Evolutionary conservation across 2,797 vertebrate species (phyloP).

Genomic region (Mallotus villosus): DNA sequence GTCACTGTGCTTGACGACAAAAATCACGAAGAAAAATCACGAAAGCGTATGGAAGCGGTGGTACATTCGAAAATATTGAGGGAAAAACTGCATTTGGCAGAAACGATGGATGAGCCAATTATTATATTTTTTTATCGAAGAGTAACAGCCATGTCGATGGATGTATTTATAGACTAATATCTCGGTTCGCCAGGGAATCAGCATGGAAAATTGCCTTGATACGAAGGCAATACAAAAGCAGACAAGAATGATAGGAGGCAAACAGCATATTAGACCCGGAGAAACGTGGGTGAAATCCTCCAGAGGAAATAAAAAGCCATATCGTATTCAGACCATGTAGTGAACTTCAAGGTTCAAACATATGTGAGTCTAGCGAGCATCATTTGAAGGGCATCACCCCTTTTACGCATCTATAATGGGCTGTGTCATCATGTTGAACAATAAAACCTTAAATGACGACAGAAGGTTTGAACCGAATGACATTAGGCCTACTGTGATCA

Average conservation of each 20-base stretch:
- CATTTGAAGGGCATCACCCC: constrained; percentile 47
- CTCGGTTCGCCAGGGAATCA: not conserved
- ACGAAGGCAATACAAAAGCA: not conserved
- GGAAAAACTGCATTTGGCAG: not conserved
- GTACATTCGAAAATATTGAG: not conserved
- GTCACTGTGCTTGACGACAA: not conserved
- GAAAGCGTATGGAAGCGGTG: not conserved
- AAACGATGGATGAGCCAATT: no score
- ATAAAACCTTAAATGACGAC: constrained; percentile 13
- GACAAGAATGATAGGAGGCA: constrained; percentile 8
- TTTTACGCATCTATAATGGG: constrained; percentile 40
- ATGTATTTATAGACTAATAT: not conserved
- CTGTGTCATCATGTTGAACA: constrained; percentile 32
- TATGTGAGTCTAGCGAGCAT: constrained; percentile 30
- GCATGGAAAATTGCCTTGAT: not conserved
- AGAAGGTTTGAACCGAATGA: constrained; percentile 33
- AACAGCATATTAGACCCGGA: not conserved
- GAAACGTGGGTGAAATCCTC: no score
- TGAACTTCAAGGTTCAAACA: constrained; percentile 43
- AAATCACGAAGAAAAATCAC: no score
- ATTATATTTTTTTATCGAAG: not conserved
- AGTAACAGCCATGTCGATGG: not conserved
- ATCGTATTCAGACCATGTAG: constrained; percentile 39
- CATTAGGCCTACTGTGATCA: constrained; percentile 40
- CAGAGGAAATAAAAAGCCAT: not conserved